Conservation (phyloP, 2,113 vertebrate genomes). For the Pluvialis apricaria region DNA sequence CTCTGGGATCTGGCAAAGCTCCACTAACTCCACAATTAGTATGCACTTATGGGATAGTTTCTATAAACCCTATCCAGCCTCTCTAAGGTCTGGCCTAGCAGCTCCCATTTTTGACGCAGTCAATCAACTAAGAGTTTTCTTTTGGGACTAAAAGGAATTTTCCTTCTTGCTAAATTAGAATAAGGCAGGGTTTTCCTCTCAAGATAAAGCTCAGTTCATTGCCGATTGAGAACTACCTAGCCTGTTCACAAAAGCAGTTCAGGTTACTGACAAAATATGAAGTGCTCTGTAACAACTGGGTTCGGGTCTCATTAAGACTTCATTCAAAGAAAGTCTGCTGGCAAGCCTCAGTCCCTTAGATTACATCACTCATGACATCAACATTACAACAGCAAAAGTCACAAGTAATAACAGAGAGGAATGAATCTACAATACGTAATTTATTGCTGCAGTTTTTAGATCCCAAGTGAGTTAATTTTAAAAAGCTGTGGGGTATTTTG, state of each 20-base stretch:
- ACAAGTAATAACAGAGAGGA: not conserved
- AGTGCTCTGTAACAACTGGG: not conserved
- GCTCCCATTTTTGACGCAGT: not conserved
- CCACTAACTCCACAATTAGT: not conserved
- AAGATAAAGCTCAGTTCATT: not conserved
- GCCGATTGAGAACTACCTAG: not conserved
- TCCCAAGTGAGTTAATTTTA: constrained; percentile 26
- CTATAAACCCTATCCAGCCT: not conserved
- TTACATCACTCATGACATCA: not conserved
- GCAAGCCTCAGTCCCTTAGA: not conserved
- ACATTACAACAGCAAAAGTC: not conserved
- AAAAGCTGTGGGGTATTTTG: constrained; percentile 11
- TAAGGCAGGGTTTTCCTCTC: not conserved
- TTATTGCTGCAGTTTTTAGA: constrained; percentile 24
- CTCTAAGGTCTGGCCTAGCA: not conserved
- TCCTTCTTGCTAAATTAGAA: not conserved
- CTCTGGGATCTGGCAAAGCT: not conserved
- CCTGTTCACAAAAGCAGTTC: not conserved
- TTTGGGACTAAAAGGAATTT: not conserved
- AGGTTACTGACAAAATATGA: not conserved
- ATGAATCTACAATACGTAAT: not conserved
- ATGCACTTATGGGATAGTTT: not conserved
- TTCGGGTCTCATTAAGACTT: not conserved
- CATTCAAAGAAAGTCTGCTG: not conserved
- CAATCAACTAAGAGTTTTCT: not conserved